Evolutionary conservation across 2,113 vertebrate species (phyloP), one percentile per base, ranked within the genome.

Genomic region (Pseudopodoces humilis): DNA sequence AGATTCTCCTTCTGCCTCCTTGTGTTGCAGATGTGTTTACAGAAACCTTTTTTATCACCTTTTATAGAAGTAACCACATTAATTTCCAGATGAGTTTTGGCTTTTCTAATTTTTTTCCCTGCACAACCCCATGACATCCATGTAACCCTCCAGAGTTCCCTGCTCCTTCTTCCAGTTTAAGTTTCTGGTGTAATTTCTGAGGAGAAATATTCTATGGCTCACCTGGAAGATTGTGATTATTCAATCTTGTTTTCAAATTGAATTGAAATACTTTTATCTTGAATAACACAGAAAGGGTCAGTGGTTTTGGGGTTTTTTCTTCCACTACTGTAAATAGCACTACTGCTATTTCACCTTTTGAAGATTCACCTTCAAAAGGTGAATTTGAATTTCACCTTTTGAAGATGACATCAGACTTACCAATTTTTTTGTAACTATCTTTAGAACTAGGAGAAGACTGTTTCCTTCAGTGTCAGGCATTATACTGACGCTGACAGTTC

Each of bases 81-180:
- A 67, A 89, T 15, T 67, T 82, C 28, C 46, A 67, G 69, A 6
- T 82, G 19, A 59, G 13, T 65, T 67, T 82, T 53, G 53, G 9
- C 7, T 72, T 10, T 23, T 72, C 31, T 72, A 11, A 21, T 55
- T 67, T 67, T 74, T 74, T 82, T 33, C 23, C 19, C 52, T 25
- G 5, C 16, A 39, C 1, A 13, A 14, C 28, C 2, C 41, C 52
- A 39, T 0, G 2, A 14, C 13, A 53, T n/a, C 17, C 35, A 62
- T 55, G 7, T 33, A 49, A 19, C 21, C 15, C 13, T 28, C 31
- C 31, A 68, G 47, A 74, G 27, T 9, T 41, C 19, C 22, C 13
- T 33, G 5, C 3, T 27, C 6, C 8, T 47, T 74, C 15, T 67
- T 55, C 75, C 22, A 28, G 12, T 47, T 65, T 39, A 91, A 56